A percentile compares a stretch with the other conserved stretches of the same genome.
Evolutionary conservation across 2,888 invertebrate genomes (phyloP).

Genomic region (Thelaira solivaga): DNA sequence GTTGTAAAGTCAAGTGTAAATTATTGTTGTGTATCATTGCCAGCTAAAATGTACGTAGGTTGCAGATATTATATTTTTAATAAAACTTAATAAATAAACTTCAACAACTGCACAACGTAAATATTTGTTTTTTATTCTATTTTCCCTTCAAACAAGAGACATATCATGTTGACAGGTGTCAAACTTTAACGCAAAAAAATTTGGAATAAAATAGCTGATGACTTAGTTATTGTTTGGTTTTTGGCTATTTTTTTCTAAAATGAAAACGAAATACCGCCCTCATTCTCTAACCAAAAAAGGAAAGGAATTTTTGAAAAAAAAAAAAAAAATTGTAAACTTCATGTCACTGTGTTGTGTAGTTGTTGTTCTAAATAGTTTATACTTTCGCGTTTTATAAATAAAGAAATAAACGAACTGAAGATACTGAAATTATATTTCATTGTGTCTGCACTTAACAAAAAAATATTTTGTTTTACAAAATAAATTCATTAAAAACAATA

Average conservation of each 20-base stretch:
- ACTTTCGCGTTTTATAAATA: no score
- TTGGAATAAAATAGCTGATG: no score
- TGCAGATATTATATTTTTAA: conserved; percentile 1
- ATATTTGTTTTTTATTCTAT: conserved; percentile 1
- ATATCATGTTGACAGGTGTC: conserved; percentile 45
- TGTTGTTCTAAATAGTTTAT: no score
- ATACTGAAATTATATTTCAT: no score
- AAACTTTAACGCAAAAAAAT: conserved; percentile 30
- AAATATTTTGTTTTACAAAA: no score
- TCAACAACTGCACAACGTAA: not conserved
- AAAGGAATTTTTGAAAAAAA: no score
- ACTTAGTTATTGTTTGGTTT: not conserved
- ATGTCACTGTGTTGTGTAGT: no score
- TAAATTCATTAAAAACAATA: no score
- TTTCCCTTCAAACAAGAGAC: not conserved
- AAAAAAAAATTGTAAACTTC: no score
- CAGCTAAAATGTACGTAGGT: conserved; percentile 6
- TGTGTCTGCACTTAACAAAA: no score
- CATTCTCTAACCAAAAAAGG: no score
- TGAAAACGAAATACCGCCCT: not conserved
- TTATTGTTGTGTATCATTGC: not conserved
- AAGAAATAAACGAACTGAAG: no score
- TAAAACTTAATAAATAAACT: not conserved
- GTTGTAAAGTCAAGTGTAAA: conserved; percentile 33
- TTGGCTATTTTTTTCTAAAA: not conserved